Evolutionary conservation across 1,140 invertebrate genomes (phyloP).

Genomic region (Drosophila sturtevanti): DNA sequence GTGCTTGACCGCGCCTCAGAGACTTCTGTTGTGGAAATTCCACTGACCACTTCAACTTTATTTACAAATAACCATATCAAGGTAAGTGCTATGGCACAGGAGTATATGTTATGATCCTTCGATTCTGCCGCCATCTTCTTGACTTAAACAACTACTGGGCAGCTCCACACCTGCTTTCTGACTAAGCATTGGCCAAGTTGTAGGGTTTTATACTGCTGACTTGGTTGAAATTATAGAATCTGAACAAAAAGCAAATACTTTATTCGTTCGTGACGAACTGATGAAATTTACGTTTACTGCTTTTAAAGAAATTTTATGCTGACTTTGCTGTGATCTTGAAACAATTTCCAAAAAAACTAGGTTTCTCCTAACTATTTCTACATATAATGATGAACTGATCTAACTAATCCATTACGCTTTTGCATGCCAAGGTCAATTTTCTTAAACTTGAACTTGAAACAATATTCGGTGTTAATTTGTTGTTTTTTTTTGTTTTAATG

Average conservation of each 20-base stretch:
- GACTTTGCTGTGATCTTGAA: constrained; percentile 71
- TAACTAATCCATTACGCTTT: constrained; percentile 42
- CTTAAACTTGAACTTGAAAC: constrained; percentile 66
- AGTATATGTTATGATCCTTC: constrained; percentile 15
- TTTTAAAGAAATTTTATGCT: constrained; percentile 64
- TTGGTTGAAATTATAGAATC: constrained; percentile 64
- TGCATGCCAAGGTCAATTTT: constrained; percentile 58
- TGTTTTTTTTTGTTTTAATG: constrained; percentile 16
- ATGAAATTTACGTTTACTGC: constrained; percentile 56
- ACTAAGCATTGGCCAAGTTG: constrained; percentile 23
- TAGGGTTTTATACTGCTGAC: constrained; percentile 69
- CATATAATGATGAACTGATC: constrained; percentile 34
- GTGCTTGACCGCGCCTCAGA: constrained; percentile 1
- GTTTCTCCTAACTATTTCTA: constrained; percentile 24
- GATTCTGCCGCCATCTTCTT: constrained; percentile 46
- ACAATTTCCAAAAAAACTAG: constrained; percentile 56
- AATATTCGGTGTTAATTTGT: no score
- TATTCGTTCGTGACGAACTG: constrained; percentile 67
- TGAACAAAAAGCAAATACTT: constrained; percentile 19
- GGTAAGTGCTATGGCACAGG: constrained; percentile 35
- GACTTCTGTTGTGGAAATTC: not conserved
- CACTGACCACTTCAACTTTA: constrained; percentile 25
- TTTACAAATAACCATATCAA: constrained; percentile 40
- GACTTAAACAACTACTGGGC: constrained; percentile 27
- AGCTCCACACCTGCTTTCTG: constrained; percentile 43